Percentiles rank a stretch among this genome's conserved stretches.
phyloP scores from a whole-genome alignment of 2,113 vertebrate species.

The Anarhynchus alexandrinus region DNA sequence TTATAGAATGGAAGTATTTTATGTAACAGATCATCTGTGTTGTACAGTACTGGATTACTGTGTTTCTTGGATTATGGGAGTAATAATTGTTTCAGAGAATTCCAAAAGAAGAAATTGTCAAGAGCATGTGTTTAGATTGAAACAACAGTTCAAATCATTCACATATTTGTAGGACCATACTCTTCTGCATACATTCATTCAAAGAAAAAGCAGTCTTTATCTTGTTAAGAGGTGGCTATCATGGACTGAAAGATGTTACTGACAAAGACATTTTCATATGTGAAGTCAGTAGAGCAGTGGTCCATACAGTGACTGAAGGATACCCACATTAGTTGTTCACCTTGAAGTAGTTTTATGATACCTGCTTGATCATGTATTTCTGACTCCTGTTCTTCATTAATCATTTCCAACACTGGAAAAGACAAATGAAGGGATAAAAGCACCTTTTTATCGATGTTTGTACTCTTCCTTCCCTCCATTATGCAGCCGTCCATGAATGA shows the following conservation, averaged over 20 bases:
- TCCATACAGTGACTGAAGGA: not conserved
- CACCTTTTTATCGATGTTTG: not conserved
- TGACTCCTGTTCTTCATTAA: not conserved
- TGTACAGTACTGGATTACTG: not conserved
- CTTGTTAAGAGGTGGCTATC: not conserved
- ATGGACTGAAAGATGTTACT: not conserved
- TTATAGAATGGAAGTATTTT: not conserved
- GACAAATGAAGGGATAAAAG: not conserved
- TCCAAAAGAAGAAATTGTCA: not conserved
- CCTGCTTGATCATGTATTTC: not conserved
- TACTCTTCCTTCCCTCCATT: not conserved
- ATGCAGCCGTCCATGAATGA: not conserved
- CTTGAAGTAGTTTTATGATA: not conserved
- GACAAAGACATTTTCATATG: not conserved
- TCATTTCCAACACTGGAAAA: not conserved
- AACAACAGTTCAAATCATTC: not conserved
- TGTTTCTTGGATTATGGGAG: not conserved
- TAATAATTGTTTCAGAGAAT: not conserved
- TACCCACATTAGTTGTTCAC: not conserved
- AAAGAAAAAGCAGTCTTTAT: not conserved
- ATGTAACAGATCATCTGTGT: not conserved
- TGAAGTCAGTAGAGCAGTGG: not conserved
- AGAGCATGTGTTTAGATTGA: not conserved
- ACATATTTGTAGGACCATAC: rapidly evolving
- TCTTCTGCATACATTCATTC: not conserved